Conservation (phyloP, 2,888 invertebrate species). For the Sinodicranocentrus sp. region DNA sequence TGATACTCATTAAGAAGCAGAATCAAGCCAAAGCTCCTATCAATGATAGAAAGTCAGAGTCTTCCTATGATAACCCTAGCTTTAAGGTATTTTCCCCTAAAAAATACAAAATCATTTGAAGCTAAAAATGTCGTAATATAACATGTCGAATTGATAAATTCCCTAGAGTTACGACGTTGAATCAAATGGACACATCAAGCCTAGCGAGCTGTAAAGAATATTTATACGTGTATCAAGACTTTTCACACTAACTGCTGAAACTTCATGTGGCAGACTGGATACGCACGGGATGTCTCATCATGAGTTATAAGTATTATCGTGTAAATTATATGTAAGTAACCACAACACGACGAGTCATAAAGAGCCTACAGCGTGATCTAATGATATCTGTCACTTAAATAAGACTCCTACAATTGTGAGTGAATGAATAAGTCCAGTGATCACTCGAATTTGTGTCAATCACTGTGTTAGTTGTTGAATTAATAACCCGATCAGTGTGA, state of each 20-base stretch:
- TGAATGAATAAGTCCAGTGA: no score
- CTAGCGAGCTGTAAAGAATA: conserved; percentile 72
- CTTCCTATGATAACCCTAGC: conserved; percentile 95
- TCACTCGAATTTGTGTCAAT: no score
- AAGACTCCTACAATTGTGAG: no score
- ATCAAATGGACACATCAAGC: conserved; percentile 75
- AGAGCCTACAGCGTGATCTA: conserved; percentile 10
- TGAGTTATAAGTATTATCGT: conserved; percentile 23
- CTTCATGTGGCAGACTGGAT: not conserved
- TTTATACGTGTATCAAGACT: conserved; percentile 1
- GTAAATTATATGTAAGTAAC: conserved; percentile 11
- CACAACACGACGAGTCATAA: not conserved
- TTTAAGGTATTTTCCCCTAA: conserved; percentile 85
- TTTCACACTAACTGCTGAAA: not conserved
- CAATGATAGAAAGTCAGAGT: conserved; percentile 89
- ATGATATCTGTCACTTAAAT: no score
- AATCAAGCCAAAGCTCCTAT: conserved; percentile 87
- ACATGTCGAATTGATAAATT: not conserved
- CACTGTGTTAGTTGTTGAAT: no score
- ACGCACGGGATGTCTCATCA: not conserved
- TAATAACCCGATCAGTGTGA: no score
- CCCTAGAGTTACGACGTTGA: conserved; percentile 76
- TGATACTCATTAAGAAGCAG: conserved; percentile 87
- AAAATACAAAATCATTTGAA: not conserved
- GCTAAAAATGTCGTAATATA: not conserved